Evolutionary conservation across 2,888 invertebrate genomes (phyloP).

Genomic region (Dendrolimus pini): DNA sequence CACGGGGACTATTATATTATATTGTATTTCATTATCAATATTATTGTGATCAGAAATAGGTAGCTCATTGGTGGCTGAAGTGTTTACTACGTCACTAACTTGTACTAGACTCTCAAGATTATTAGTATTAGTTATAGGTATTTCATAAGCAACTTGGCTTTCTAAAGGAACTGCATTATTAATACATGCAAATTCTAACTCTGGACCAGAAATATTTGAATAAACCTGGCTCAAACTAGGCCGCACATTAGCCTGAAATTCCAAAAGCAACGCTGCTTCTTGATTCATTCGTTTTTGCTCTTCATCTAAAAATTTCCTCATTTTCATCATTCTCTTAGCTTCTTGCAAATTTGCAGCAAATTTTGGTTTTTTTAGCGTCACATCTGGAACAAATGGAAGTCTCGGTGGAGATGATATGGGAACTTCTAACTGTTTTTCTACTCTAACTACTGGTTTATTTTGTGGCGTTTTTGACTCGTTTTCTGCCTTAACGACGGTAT

Average conservation of each 20-base stretch:
- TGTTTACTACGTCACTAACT: neutral
- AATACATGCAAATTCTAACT: conserved; percentile 66
- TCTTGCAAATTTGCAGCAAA: conserved; percentile 82
- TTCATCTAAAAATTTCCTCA: conserved; percentile 79
- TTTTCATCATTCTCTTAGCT: conserved; percentile 80
- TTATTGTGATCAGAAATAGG: neutral
- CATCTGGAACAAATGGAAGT: conserved; percentile 60
- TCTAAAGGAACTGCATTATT: conserved; percentile 12
- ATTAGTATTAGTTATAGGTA: neutral
- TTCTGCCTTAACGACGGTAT: conserved; percentile 27
- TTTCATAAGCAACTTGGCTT: conserved; percentile 7
- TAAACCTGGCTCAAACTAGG: conserved; percentile 67
- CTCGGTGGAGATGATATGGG: conserved; percentile 52
- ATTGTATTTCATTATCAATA: neutral
- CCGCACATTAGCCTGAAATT: conserved; percentile 68
- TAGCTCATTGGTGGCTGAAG: neutral
- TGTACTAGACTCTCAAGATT: neutral
- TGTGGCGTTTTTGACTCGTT: conserved; percentile 31
- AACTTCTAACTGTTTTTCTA: conserved; percentile 55
- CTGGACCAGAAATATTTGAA: conserved; percentile 66
- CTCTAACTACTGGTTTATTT: conserved; percentile 45
- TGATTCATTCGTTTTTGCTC: conserved; percentile 75
- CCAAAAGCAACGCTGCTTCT: conserved; percentile 62
- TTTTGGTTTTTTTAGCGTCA: conserved; percentile 79
- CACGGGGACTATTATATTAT: neutral